phyloP scores from a whole-genome alignment of 2,888 invertebrate species.

The Spisula solida region DNA sequence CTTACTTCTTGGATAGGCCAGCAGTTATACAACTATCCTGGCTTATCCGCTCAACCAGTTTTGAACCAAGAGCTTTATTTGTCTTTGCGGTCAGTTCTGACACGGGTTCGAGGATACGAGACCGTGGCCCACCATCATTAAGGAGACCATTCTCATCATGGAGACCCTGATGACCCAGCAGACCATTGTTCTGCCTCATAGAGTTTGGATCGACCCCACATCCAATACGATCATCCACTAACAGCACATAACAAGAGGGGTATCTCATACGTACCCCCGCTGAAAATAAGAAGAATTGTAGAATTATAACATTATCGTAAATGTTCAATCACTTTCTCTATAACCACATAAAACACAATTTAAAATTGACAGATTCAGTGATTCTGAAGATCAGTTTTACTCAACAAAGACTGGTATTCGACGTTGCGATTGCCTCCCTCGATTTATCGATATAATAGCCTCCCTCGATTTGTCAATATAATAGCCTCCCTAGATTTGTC shows the following conservation, averaged over 20 bases:
- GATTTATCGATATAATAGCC: too few relatives aligned
- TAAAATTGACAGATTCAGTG: too few relatives aligned
- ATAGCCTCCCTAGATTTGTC: too few relatives aligned
- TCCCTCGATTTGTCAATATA: too few relatives aligned
- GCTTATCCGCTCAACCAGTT: slow-evolving; percentile 89
- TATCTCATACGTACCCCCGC: slow-evolving; percentile 98
- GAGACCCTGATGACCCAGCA: slow-evolving; percentile 29
- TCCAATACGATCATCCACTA: slow-evolving; percentile 79
- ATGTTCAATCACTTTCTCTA: too few relatives aligned
- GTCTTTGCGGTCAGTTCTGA: slow-evolving; percentile 69
- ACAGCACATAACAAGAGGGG: slow-evolving; percentile 96
- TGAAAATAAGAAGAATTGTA: slow-evolving; percentile 81
- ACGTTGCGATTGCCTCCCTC: too few relatives aligned
- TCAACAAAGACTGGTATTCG: too few relatives aligned
- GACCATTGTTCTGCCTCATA: slow-evolving; percentile 28
- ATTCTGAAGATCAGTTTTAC: too few relatives aligned
- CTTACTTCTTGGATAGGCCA: slow-evolving; percentile 77
- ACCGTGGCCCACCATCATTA: slow-evolving; percentile 20
- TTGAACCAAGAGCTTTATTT: slow-evolving; percentile 70
- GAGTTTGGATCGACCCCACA: slow-evolving; percentile 30
- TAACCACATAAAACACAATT: too few relatives aligned
- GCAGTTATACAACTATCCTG: slow-evolving; percentile 90
- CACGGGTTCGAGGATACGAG: slow-evolving; percentile 68
- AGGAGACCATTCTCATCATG: slow-evolving; percentile 54
- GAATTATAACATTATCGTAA: too few relatives aligned